Evolutionary conservation across 2,113 vertebrate species (phyloP), one percentile per base, ranked within the genome.

Genomic region (Plecotus auritus): DNA sequence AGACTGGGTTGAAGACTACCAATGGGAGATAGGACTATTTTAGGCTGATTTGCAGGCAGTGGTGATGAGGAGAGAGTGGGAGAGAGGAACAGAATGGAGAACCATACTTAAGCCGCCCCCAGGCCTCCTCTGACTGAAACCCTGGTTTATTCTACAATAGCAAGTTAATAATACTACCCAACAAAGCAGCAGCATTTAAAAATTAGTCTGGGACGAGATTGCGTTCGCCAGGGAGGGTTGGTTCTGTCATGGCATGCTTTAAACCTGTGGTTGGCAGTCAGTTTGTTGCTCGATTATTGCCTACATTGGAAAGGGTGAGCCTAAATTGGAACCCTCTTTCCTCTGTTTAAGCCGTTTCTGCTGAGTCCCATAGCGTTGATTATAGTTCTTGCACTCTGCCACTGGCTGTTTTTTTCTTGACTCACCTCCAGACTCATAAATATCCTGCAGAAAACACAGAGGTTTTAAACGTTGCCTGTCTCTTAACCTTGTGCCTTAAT

Each of bases 361-460:
- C 95, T 28, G 92, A 97, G 35, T 85, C 49, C 61, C 26, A 47
- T 9, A 26, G 85, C 0, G 7, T 47, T 97, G 95, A 97, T 97
- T 97, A 97, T 89, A 97, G 97, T 78, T 84, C 88, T 97, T 85
- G 77, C 5, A 49, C 42, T 85, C 84, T 49, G 88, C 82, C 85
- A 76, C 85, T 49, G 82, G 28, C 45, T 96, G 84, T 94, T 93
- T 85, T 87, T 73, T 85, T 92, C 93, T 90, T 97, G 95, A 96
- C 88, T 95, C 96, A 97, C 85, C 95, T 95, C 88, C 92, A 93
- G 87, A 85, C 30, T 72, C 85, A 88, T 94, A 96, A 95, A 97
- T 91, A 97, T 82, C 90, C 82, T 13, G 9, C 23, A 89, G 85
- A 82, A 96, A 97, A 93, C 81, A 93, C n/a, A 76, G 66, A 69